phyloP scores from a whole-genome alignment of 1,140 invertebrate species.

The Pogonomyrmex californicus region DNA sequence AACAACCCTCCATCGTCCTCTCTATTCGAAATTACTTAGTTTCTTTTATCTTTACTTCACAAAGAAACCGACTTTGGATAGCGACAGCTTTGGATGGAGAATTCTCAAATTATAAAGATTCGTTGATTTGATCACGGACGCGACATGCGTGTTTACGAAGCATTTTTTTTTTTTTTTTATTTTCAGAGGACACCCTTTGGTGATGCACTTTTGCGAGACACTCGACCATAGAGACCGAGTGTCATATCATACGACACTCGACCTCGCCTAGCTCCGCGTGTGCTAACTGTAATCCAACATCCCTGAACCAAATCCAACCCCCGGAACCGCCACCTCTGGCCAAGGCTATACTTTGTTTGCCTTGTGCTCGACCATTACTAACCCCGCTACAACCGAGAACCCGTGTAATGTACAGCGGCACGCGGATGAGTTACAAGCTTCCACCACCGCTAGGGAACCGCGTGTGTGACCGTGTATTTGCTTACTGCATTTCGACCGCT shows the following conservation, averaged over 20 bases:
- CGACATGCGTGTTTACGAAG: conserved; percentile 49
- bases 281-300: conserved; percentile 78
- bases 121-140: conserved; percentile 19
- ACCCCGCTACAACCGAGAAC: conserved; percentile 70
- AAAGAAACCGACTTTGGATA: neutral
- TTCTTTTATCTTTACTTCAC: conserved; percentile 14
- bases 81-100: neutral
- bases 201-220: conserved; percentile 63
- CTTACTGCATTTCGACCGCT: conserved; percentile 66
- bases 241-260: conserved; percentile 81
- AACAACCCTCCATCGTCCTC: neutral
- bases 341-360: conserved; percentile 79
- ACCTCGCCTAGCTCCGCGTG: conserved; percentile 68
- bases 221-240: conserved; percentile 75
- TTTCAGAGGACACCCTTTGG: conserved; percentile 66
- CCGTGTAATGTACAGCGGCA: conserved; percentile 65
- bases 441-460: neutral
- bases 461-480: conserved; percentile 61
- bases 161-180: conserved; percentile 67
- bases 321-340: conserved; percentile 56
- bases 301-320: conserved; percentile 67
- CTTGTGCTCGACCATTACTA: conserved; percentile 78
- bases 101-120: conserved; percentile 9
- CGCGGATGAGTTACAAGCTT: conserved; percentile 67
- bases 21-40: conserved; percentile 32